Percentiles rank a stretch among this genome's conserved stretches.
phyloP scores from a whole-genome alignment of 2,113 vertebrate species.

The Chunga burmeisteri region DNA sequence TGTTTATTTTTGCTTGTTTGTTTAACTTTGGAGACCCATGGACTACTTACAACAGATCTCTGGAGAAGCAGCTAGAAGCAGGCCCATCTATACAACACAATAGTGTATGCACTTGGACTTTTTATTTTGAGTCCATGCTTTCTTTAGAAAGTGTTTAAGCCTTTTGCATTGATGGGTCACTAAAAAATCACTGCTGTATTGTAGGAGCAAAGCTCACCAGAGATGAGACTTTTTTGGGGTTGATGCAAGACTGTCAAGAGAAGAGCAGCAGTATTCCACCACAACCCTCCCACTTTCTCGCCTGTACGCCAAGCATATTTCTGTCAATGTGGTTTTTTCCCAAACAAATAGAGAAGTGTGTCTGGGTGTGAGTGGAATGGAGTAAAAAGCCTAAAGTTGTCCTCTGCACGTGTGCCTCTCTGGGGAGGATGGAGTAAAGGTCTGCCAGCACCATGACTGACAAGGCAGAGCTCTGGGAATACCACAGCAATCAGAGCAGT shows the following conservation, averaged over 20 bases:
- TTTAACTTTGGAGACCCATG: neutral
- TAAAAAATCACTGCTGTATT: neutral
- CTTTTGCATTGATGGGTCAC: too few relatives aligned
- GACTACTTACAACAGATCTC: neutral
- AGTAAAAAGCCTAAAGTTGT: neutral
- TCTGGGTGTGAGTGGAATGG: neutral
- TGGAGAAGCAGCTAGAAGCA: neutral
- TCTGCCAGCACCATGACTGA: neutral
- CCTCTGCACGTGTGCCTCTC: fast-evolving
- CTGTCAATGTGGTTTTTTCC: neutral
- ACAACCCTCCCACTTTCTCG: fast-evolving
- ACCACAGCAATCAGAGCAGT: neutral
- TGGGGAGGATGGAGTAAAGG: neutral
- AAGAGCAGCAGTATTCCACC: neutral
- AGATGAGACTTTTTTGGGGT: neutral
- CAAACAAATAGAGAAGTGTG: neutral
- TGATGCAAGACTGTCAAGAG: neutral
- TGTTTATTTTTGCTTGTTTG: neutral
- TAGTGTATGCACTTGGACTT: neutral
- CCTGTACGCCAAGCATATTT: neutral
- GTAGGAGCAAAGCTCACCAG: neutral
- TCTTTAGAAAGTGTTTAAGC: neutral
- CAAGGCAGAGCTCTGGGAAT: neutral
- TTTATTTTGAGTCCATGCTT: neutral
- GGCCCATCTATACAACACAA: neutral